A percentile compares a stretch with the other conserved stretches of the same genome.
Evolutionary conservation across 2,797 vertebrate genomes (phyloP).

Genomic region (Myotis vivesi): DNA sequence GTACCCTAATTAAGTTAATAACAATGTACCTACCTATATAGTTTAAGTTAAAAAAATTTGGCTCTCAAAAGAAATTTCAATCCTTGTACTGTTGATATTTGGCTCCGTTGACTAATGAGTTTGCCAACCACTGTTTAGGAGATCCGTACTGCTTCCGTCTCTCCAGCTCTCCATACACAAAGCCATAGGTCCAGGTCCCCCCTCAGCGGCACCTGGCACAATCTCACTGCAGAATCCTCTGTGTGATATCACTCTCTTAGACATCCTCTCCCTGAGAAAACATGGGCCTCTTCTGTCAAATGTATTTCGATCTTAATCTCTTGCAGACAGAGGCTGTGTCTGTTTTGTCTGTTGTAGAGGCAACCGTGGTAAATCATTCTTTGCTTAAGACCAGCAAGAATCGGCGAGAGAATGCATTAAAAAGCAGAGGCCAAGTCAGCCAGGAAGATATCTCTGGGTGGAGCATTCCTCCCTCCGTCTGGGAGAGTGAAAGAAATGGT

Average conservation of each 20-base stretch:
- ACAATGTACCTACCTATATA: too few species aligned
- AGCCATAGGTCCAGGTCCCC: rapidly evolving
- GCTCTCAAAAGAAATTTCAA: too few species aligned
- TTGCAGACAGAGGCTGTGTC: conserved; percentile 38
- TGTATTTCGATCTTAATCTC: conserved; percentile 51
- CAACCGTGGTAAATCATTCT: neutral
- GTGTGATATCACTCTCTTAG: neutral
- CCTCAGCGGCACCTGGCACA: neutral
- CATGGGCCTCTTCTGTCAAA: neutral
- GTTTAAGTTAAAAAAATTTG: too few species aligned
- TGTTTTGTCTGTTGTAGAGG: neutral
- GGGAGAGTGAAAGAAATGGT: conserved; percentile 22
- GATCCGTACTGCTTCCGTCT: neutral
- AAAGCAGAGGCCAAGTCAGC: neutral
- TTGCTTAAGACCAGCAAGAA: conserved; percentile 22
- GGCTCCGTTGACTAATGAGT: too few species aligned
- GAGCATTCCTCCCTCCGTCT: conserved; percentile 71
- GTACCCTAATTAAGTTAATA: too few species aligned
- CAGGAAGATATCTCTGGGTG: conserved; percentile 68
- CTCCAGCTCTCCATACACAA: neutral
- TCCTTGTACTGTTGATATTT: too few species aligned
- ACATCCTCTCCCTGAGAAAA: neutral
- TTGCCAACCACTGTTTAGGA: too few species aligned
- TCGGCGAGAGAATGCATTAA: conserved; percentile 4
- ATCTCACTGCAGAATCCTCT: neutral